Evolutionary conservation across 2,888 invertebrate genomes (phyloP), one percentile per base, ranked within the genome.

Genomic region (Drymonia ruficornis): DNA sequence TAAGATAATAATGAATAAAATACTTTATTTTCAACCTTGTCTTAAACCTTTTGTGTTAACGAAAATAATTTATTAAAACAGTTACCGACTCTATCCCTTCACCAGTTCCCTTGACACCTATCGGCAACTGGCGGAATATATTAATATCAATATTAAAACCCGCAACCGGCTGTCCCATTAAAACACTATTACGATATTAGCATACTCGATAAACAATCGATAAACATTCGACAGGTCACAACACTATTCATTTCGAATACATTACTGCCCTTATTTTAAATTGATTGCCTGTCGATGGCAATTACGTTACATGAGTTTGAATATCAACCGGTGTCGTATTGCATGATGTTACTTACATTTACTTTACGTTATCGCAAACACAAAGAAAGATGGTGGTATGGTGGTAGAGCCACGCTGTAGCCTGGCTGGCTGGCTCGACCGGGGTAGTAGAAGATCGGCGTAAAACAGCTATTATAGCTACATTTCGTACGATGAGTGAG

Each of bases 181-280:
- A 86, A 87, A 83, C 72, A 77, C 86, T 86, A 86, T 89, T 87
- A 88, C 76, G 64, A 74, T 76, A 89, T 89, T 89, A 83, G 81
- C 87, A 89, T 89, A 86, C 79, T 83, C 81, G 83, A 87, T 85
- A 83, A 86, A 87, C 83, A 80, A 81, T 86, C 83, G 77, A 84
- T 85, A 84, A 85, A 80, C 72, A 76, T 74, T 70, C 67, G 67
- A 72, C 72, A 69, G 68, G 73, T 76, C 76, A 76, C 82, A 81
- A 73, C 79, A 79, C 78, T 82, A 82, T 82, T 82, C 76, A 82
- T 84, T 59, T 16, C 29, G 42, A 59, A 62, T 60, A 54, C 54
- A 59, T 64, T 61, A 63, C 59, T 50, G 58, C 66, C 68, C 63
- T 70, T 67, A 59, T 64, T 59, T 62, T 56, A 42, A 42, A 52